Evolutionary conservation across 2,888 invertebrate genomes (phyloP).

Genomic region (Synanthedon formicaeformis): DNA sequence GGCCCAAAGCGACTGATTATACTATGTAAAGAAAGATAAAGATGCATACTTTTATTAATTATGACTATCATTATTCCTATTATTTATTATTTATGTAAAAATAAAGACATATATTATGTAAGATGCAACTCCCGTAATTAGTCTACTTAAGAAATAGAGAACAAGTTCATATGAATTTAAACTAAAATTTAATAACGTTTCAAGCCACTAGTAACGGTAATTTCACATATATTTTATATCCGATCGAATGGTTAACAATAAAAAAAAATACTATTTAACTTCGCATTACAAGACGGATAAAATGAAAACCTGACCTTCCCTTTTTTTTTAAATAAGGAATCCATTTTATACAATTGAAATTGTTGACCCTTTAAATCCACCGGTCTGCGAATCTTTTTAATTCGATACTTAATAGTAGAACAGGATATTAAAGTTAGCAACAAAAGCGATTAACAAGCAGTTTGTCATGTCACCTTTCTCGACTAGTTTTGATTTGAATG

Average conservation of each 20-base stretch:
- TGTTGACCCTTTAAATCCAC: conserved; percentile 23
- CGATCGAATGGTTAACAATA: conserved; percentile 6
- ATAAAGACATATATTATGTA: no score
- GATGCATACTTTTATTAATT: no score
- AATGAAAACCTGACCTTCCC: conserved; percentile 9
- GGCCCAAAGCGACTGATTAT: no score
- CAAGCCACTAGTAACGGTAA: background rate
- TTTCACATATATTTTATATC: background rate
- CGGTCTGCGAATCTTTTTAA: conserved; percentile 38
- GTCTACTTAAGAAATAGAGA: background rate
- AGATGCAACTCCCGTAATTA: no score
- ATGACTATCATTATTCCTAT: no score
- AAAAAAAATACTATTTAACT: conserved; percentile 8
- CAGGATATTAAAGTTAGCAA: conserved; percentile 35
- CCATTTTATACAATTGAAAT: conserved; percentile 6
- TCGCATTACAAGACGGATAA: conserved; percentile 4
- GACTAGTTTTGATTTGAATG: conserved; percentile 22
- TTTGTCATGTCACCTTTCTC: conserved; percentile 36
- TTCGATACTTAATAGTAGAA: conserved; percentile 31
- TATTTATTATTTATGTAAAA: no score
- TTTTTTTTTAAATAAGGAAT: conserved; percentile 7
- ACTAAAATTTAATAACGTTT: no score
- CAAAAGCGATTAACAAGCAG: conserved; percentile 58
- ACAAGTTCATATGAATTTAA: background rate
- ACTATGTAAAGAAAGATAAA: no score